phyloP scores from a whole-genome alignment of 2,888 invertebrate genomes.

The Prenolepis imparis region DNA sequence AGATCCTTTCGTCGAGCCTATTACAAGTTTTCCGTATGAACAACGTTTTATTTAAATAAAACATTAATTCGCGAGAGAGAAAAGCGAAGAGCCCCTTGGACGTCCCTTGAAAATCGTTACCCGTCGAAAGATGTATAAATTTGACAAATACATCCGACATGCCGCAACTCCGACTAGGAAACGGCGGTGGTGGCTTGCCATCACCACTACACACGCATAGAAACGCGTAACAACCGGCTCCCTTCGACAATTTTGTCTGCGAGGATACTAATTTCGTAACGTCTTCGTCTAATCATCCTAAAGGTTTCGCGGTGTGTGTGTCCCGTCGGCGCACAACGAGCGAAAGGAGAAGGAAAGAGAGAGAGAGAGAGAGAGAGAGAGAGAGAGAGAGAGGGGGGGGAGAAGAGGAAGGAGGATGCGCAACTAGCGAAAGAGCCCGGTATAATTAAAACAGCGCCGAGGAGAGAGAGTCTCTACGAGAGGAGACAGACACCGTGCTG shows the following conservation, averaged over 20 bases:
- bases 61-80: background rate
- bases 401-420: constrained; percentile 57
- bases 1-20: background rate
- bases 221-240: constrained; percentile 61
- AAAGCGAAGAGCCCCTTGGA: background rate
- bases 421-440: constrained; percentile 74
- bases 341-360: background rate
- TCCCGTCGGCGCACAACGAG: constrained; percentile 62
- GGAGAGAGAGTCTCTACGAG: constrained; percentile 74
- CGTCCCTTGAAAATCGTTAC: background rate
- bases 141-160: constrained; percentile 59
- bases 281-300: constrained; percentile 78
- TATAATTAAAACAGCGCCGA: constrained; percentile 78
- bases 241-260: constrained; percentile 77
- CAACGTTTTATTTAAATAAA: background rate
- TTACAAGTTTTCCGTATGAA: background rate
- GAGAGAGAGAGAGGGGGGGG: background rate
- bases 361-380: too few species aligned
- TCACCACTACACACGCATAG: constrained; percentile 44
- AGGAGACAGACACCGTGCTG: constrained; percentile 77
- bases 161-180: constrained; percentile 60
- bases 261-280: constrained; percentile 81
- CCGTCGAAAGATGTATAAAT: constrained; percentile 21
- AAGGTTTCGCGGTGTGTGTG: constrained; percentile 77
- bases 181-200: constrained; percentile 46